Evolutionary conservation across 2,113 vertebrate species (phyloP), one percentile per base, ranked within the genome.

Genomic region (Hemiscyllium ocellatum): DNA sequence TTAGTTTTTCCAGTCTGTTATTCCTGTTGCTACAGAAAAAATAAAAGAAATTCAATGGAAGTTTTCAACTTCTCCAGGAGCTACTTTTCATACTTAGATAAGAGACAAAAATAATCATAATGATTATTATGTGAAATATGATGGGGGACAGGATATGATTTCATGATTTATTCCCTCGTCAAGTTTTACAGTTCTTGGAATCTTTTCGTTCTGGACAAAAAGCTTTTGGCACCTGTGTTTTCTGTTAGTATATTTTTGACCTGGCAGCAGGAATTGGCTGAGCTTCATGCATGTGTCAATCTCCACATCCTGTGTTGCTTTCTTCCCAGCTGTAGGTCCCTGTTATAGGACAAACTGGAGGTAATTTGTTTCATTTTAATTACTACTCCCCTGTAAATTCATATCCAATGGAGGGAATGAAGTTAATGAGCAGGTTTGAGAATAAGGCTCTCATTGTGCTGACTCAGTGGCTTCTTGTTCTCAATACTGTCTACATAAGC

Each of bases 361-460:
- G 86, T 89, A 96, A 90, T 56, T 90, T 72, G 68, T 96, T 96
- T 96, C 86, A 96, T 90, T 96, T 89, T 96, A 96, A 96, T 96
- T 91, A 47, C 95, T 72, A 61, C 86, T 72, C 86, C 90, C 83
- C 20, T 90, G 42, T 56, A 72, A 69, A 2, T 86, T 90, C n/a
- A 70, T 33, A 6, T 89, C n/a, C 95, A 29, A 24, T 37, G 95
- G 50, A 61, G 87, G 68, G 68, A 96, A 66, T 68, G 33, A 93
- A 93, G 19, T 33, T 93, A 93, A 93, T 93, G 89, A 93, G 61
- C 61, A 66, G 33, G 22, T 93, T 17, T 93, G 61, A n/a, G 89
- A 76, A 90, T 90, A 96, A 96, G n/a, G 95, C 85, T 24, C 95
- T 61, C 72, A 89, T 96, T 96, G 68, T 96, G 47, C 68, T 20